phyloP scores from a whole-genome alignment of 1,140 invertebrate species.

The Nasonia giraulti region DNA sequence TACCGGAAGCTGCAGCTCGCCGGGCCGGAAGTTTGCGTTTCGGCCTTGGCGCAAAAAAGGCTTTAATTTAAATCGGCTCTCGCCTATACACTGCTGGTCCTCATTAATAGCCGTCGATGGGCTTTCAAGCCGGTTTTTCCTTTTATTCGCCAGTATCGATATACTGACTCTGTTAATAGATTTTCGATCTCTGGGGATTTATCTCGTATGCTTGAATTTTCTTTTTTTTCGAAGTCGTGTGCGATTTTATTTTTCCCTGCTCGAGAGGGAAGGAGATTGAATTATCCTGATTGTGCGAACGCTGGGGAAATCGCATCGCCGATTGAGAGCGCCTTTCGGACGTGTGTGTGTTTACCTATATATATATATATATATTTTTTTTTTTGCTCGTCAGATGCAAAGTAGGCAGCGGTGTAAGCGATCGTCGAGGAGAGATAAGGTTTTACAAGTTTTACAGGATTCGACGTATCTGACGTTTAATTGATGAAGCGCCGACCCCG shows the following conservation, averaged over 20 bases:
- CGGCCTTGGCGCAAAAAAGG: background rate
- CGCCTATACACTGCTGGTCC: background rate
- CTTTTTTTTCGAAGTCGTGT: background rate
- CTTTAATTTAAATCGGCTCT: conserved; percentile 35
- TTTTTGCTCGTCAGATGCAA: background rate
- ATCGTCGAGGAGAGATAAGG: background rate
- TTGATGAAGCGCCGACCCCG: background rate
- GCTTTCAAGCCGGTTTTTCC: background rate
- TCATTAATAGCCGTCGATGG: background rate
- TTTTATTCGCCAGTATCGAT: background rate
- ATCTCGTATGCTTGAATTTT: background rate
- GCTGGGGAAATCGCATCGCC: conserved; percentile 29
- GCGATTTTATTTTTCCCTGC: background rate
- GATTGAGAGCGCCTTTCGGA: background rate
- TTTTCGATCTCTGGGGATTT: background rate
- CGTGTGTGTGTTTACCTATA: background rate
- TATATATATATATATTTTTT: background rate
- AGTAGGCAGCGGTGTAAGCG: background rate
- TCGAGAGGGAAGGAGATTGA: conserved; percentile 3
- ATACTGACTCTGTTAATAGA: background rate
- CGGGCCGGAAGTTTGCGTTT: conserved; percentile 42
- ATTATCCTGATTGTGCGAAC: conserved; percentile 44
- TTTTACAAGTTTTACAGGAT: background rate
- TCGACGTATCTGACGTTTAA: background rate
- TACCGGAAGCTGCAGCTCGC: conserved; percentile 33